Base-by-base conservation (phyloP, 2,797 vertebrate genomes). In the Chelmon rostratus region DNA sequence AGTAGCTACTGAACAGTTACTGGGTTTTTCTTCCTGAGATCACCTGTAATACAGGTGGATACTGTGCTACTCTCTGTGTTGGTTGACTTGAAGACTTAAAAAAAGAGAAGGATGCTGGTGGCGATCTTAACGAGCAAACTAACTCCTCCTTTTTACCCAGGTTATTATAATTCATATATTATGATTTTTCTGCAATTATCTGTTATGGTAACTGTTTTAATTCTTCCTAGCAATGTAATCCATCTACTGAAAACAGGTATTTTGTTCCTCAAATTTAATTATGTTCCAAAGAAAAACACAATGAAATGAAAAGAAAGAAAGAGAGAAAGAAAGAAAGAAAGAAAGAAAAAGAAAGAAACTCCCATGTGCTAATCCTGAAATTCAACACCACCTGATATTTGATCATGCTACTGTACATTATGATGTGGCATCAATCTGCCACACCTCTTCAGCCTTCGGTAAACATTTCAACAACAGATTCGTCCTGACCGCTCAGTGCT, bases 401-500 rank as follows among this genome's bases (percentile, higher is more conserved):
- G 12, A 73, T 58, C 15, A 23, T 33, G 5, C 23, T 21, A 6
- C 28, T 49, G 31, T 12, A 25, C 15, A 18, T 53, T 31, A 38
- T 21, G 44, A 28, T 58, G 37, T n/a, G 19, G 28, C 19, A 68
- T 47, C 42, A 42, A n/a, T 75, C 33, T 69, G 44, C 28, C 57
- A 56, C 57, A 66, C 21, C 65, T 50, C 16, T 40, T 25, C 5
- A 25, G 18, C 25, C 50, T 68, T 13, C 18, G 37, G 50, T 62
- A 46, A 68, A 62, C 44, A 40, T 40, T 49, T 13, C 37, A 31
- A 37, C 5, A 15, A 9, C 6, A 25, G 19, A 23, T 13, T 66
- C 33, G 49, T 65, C 23, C 50, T n/a, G 31, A 46, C 78, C 4
- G 23, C 23, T 70, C n/a, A 57, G 11, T 64, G 66, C 72, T 74